Base-by-base conservation (phyloP, 1,140 invertebrate species). In the Cyclina sinensis region DNA sequence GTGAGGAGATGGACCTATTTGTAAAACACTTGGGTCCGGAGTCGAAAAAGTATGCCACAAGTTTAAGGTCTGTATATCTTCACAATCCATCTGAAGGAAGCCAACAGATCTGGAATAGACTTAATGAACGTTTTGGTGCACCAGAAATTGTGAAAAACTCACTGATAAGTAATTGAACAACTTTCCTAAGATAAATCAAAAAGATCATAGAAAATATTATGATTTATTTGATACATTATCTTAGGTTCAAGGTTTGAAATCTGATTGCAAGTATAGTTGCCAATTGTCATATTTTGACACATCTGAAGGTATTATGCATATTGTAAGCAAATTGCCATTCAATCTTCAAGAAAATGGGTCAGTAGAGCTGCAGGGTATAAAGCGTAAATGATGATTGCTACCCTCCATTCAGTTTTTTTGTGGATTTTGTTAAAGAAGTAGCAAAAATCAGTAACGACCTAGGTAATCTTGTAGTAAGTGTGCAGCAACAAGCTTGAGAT, bases 301-400 rank as follows among this genome's bases (percentile, higher is more conserved):
- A 30, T 81, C 79, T 62, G 30, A 46, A 62, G 79, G 79, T 30
- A 39, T 79, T 21, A 48, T 79, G 24, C 74, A 39, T 4, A 48
- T 79, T 27, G 16, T 79, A 14, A 81, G 9, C 16, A 81, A 57
- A 37, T 65, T 91, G 46, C 87, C 89, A 3, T n/a, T 54, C 21
- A 48, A 73, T 48, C 39, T 89, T 18, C 89, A 91, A 37, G 88
- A 46, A 91, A 89, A 62, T 91, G 90, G 91, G 79, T 83, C 30
- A 35, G 7, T 59, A 51, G 48, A 14, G 87, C 84, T 24, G 39
- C 65, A 30, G 46, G 48, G n/a, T 91, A 90, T 54, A 91, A 91
- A 46, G 57, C 27, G 73, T 12, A 18, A 30, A 90, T 32, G 37
- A 57, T 46, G 80, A 62, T 21, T n/a, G 37, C 14, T 91, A 82